These are phyloP conservation scores for Propithecus deckenii DNA, from an alignment of 2,797 vertebrate genomes.

Conservation along the genomic window DNA sequence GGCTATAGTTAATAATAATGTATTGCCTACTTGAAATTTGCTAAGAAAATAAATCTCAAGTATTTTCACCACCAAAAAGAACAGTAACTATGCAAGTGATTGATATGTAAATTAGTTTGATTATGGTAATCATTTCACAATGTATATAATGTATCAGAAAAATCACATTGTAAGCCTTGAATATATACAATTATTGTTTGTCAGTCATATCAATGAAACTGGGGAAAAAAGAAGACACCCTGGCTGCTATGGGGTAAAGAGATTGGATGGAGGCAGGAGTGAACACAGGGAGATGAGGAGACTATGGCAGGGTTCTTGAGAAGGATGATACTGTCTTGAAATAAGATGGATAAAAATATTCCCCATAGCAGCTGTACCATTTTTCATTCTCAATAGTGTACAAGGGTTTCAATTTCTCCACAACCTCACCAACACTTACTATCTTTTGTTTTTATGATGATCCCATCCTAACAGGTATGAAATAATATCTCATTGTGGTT, in stretches of 20 bases:
- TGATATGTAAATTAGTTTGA: neutral
- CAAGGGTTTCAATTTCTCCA: neutral
- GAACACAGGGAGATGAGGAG: neutral
- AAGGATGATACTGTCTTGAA: neutral
- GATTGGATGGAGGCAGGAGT: neutral
- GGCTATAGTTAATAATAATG: neutral
- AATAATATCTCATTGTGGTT: neutral
- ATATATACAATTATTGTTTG: neutral
- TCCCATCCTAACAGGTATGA: neutral
- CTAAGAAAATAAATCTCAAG: neutral
- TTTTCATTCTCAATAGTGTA: neutral
- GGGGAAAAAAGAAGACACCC: neutral
- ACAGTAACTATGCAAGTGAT: neutral
- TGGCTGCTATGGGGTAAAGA: neutral
- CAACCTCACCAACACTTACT: neutral
- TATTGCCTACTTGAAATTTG: neutral
- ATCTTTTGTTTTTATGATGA: neutral
- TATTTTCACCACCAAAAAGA: neutral
- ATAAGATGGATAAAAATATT: neutral
- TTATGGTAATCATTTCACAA: neutral
- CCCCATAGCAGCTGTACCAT: neutral
- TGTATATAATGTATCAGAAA: neutral
- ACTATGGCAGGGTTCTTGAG: neutral
- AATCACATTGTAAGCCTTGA: neutral
- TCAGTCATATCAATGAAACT: neutral